Evolutionary conservation across 2,888 invertebrate species (phyloP).

Genomic region (Metellina segmentata): DNA sequence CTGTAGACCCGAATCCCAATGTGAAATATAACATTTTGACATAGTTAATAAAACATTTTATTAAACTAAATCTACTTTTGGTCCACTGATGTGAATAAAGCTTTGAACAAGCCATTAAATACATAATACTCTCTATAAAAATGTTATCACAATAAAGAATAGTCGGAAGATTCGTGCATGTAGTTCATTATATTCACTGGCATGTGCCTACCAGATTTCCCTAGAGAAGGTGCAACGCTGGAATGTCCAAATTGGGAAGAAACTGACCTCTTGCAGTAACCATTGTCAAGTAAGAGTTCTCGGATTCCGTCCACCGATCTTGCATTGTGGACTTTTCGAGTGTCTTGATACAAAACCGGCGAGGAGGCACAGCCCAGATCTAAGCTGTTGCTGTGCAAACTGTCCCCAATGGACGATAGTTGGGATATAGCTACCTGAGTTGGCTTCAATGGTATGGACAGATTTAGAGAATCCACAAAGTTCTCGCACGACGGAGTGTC

Average conservation of each 20-base stretch:
- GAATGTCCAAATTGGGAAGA: constrained; percentile 54
- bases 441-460: constrained; percentile 75
- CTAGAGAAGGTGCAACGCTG: constrained; percentile 33
- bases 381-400: constrained; percentile 70
- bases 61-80: constrained; percentile 22
- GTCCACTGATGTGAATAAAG: constrained; percentile 28
- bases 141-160: constrained; percentile 69
- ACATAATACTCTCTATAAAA: constrained; percentile 4
- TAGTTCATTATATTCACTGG: constrained; percentile 72
- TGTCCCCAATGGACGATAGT: constrained; percentile 74
- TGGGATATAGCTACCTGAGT: constrained; percentile 64
- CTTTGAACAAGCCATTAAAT: constrained; percentile 13
- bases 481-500: constrained; percentile 67
- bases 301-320: constrained; percentile 72
- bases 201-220: constrained; percentile 46
- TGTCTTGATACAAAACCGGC: constrained; percentile 21
- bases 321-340: constrained; percentile 41
- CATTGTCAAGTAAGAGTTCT: constrained; percentile 62
- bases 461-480: constrained; percentile 70
- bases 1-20: no score
- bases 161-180: constrained; percentile 66
- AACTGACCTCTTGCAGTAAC: constrained; percentile 54
- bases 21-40: no score
- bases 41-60: constrained; percentile 18
- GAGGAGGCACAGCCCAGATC: constrained; percentile 58